phyloP scores from a whole-genome alignment of 2,888 invertebrate genomes.

The Cephalotes varians region DNA sequence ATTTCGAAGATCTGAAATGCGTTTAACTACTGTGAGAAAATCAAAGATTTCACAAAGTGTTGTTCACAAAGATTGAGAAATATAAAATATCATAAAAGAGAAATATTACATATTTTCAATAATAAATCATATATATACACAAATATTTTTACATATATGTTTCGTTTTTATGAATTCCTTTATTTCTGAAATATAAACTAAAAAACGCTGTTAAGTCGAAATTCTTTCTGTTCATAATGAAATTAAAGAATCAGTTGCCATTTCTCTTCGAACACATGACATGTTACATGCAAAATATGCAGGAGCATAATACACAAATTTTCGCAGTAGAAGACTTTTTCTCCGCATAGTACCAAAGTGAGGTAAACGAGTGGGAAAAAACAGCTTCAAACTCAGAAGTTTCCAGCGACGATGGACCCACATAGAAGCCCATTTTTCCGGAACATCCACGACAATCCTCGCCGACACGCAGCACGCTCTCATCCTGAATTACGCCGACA shows the following conservation, averaged over 20 bases:
- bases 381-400: slow-evolving; percentile 3
- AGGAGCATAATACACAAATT: slow-evolving; percentile 39
- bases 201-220: not conserved
- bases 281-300: slow-evolving; percentile 9
- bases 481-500: slow-evolving; percentile 73
- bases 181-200: not conserved
- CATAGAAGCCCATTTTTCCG: slow-evolving; percentile 54
- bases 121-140: slow-evolving; percentile 5
- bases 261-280: not conserved
- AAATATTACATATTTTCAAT: not conserved
- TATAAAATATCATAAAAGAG: not conserved
- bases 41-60: not conserved
- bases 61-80: not conserved
- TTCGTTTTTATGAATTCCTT: not conserved
- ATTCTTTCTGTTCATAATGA: not conserved
- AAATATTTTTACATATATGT: not conserved
- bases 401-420: slow-evolving; percentile 37
- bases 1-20: slow-evolving; percentile 39
- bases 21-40: slow-evolving; percentile 53
- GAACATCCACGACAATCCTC: slow-evolving; percentile 50
- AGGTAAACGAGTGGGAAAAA: slow-evolving; percentile 23
- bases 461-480: slow-evolving; percentile 66
- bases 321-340: slow-evolving; percentile 32
- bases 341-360: not conserved
- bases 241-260: not conserved